phyloP scores from a whole-genome alignment of 1,140 invertebrate genomes.

The Achroia grisella region DNA sequence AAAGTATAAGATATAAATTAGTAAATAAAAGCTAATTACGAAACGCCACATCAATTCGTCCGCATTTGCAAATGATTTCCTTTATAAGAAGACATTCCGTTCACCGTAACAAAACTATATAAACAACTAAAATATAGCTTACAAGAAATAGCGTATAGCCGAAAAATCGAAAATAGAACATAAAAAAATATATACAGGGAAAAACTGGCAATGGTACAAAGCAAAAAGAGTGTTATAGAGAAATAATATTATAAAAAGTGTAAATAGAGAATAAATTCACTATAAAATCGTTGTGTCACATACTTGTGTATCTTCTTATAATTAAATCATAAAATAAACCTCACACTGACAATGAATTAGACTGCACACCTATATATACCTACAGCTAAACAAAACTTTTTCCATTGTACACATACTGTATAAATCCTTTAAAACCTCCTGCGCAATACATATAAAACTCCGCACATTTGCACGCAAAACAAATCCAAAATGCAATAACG shows the following conservation, averaged over 20 bases:
- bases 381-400: not conserved
- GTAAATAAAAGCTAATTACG: not conserved
- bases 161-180: conserved; percentile 16
- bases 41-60: conserved; percentile 35
- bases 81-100: conserved; percentile 37
- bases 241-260: conserved; percentile 17
- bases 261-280: conserved; percentile 22
- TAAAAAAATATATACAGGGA: conserved; percentile 26
- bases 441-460: conserved; percentile 13
- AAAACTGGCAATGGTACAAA: conserved; percentile 30
- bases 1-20: no score
- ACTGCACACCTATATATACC: conserved; percentile 12
- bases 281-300: conserved; percentile 28
- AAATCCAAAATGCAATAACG: conserved; percentile 44
- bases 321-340: conserved; percentile 18
- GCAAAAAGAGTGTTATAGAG: conserved; percentile 24
- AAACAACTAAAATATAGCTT: conserved; percentile 19
- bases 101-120: conserved; percentile 22
- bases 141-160: conserved; percentile 20
- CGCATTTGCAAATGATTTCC: conserved; percentile 16
- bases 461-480: conserved; percentile 28
- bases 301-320: conserved; percentile 69
- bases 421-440: not conserved
- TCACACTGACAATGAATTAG: conserved; percentile 8
- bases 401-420: no score